Conservation (phyloP, 2,888 invertebrate genomes). For the Drosophila koepferae region DNA sequence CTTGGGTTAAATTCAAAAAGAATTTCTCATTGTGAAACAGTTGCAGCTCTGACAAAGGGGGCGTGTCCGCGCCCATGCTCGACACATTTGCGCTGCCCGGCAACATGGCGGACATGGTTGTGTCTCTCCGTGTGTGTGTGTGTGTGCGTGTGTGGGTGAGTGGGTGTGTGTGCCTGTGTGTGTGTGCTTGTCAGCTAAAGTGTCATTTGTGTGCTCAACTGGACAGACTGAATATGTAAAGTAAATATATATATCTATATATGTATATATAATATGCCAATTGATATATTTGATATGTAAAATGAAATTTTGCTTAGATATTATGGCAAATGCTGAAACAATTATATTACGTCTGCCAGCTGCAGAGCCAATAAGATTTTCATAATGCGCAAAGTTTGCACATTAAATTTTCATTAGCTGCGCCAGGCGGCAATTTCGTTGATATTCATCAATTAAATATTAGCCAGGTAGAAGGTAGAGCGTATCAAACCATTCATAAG, state of each 20-base stretch:
- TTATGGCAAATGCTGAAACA: not conserved
- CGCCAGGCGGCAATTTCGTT: slow-evolving; percentile 18
- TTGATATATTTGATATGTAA: slow-evolving; percentile 19
- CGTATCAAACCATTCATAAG: not conserved
- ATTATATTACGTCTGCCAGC: slow-evolving; percentile 1
- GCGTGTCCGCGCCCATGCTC: slow-evolving; percentile 20
- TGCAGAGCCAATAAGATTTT: slow-evolving; percentile 34
- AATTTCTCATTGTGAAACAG: slow-evolving; percentile 81
- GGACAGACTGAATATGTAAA: slow-evolving; percentile 17
- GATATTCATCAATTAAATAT: slow-evolving; percentile 45
- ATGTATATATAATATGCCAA: slow-evolving; percentile 11
- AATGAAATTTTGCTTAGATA: slow-evolving; percentile 8
- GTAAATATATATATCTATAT: slow-evolving; percentile 11
- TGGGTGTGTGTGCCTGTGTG: slow-evolving; percentile 17
- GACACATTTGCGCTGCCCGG: slow-evolving; percentile 50
- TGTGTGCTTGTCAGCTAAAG: slow-evolving; percentile 20
- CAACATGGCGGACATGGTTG: slow-evolving; percentile 58
- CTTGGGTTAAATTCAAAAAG: slow-evolving; percentile 81
- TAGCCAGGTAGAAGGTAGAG: slow-evolving; percentile 15
- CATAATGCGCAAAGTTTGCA: slow-evolving; percentile 57
- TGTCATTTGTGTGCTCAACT: slow-evolving; percentile 41
- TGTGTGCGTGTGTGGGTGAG: not conserved
- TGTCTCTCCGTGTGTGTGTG: slow-evolving; percentile 1
- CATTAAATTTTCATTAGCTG: slow-evolving; percentile 60
- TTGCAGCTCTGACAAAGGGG: slow-evolving; percentile 55